Base-by-base conservation (phyloP, 2,888 invertebrate species). In the Margaritifera margaritifera region DNA sequence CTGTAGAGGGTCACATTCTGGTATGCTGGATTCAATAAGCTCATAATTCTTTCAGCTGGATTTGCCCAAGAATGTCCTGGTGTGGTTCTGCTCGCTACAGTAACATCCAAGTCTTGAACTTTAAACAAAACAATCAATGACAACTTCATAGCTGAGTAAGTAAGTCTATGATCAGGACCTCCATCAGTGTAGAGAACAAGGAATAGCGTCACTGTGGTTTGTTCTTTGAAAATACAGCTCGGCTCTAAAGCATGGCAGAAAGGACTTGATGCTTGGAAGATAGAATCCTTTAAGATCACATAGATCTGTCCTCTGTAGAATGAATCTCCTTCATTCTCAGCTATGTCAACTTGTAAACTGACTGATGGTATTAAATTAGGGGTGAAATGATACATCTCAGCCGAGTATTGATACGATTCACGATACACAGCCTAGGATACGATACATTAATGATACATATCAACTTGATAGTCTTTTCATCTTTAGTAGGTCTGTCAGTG, bases 281-380 rank as follows among this genome's bases (percentile, higher is more conserved):
- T 60, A 42, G 68, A 65, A 55, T 79, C 79, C 57, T 73, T 77
- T 1, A 62, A 56, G 20, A 65, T 66, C 1, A 75, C 72, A 24
- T 61, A 22, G 18, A 79, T 74, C 31, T 71, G 62, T 8, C 77
- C 79, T 20, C 71, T 50, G 60, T 73, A 79, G 62, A 77, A 79
- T 22, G 69, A 66, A 19, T 69, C 71, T 19, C 55, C 8, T 20
- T 51, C 22, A 25, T 67, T 55, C 22, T 75, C 69, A 25, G 77
- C 73, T 25, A 79, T 57, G 55, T 71, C 72, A 24, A 72, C 65
- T 19, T 62, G 20, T 27, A 78, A 58, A 57, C 59, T 58, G 19
- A 80, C 80, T 27, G 76, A 77, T 63, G 78, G 77, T 19, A 75
- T 75, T 19, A 80, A 53, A n/a, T n/a, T n/a, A n/a, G n/a, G n/a